Conservation (phyloP, 2,888 invertebrate species). For the Anarsia innoxiella region DNA sequence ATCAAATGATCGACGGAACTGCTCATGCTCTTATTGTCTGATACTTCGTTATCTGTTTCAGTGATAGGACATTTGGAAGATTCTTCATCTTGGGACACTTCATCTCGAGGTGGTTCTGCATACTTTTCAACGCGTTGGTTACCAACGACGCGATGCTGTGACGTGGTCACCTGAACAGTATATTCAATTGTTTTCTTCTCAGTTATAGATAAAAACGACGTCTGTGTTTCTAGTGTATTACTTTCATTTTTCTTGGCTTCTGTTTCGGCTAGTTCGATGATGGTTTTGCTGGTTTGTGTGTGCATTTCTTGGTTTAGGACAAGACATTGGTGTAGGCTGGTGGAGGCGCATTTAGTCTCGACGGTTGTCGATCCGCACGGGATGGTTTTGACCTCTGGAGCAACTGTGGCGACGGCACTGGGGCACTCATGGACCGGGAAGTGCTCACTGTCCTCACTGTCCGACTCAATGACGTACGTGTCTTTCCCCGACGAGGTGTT, state of each 20-base stretch:
- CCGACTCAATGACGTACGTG: conserved; percentile 55
- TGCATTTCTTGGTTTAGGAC: conserved; percentile 49
- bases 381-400: conserved; percentile 15
- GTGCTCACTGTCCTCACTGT: conserved; percentile 48
- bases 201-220: conserved; percentile 50
- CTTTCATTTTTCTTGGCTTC: conserved; percentile 28
- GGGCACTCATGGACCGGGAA: conserved; percentile 28
- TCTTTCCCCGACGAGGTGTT: conserved; percentile 56
- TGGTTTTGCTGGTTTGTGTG: conserved; percentile 77
- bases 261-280: conserved; percentile 61
- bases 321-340: conserved; percentile 29
- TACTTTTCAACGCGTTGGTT: too few relatives aligned
- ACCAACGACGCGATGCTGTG: too few relatives aligned
- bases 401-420: conserved; percentile 25
- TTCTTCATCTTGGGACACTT: conserved; percentile 35
- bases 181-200: conserved; percentile 43
- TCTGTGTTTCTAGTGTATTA: conserved; percentile 55
- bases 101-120: too few relatives aligned
- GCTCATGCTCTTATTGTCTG: conserved; percentile 23
- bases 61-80: conserved; percentile 38
- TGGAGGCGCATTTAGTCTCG: conserved; percentile 9
- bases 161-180: too few relatives aligned
- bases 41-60: conserved; percentile 30
- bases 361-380: conserved; percentile 18
- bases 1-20: conserved; percentile 29